Evolutionary conservation across 1,140 invertebrate genomes (phyloP).

Genomic region (Solen grandis): DNA sequence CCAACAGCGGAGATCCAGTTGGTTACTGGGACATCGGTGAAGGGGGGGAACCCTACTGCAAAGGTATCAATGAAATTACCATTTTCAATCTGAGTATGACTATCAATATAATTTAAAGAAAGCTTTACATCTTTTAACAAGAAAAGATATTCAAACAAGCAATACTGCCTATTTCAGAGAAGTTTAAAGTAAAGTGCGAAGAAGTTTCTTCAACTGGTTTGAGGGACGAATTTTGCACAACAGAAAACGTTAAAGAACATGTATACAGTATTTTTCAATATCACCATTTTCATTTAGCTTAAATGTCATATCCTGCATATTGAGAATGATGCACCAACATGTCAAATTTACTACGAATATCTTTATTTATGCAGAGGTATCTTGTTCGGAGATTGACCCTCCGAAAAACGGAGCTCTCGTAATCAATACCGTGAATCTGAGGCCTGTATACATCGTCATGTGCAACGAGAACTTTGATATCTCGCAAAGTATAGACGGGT

Average conservation of each 20-base stretch:
- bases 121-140: not conserved
- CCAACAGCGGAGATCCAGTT: not conserved
- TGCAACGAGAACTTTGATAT: conserved; percentile 32
- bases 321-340: not conserved
- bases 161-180: not conserved
- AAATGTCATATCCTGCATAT: not conserved
- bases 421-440: not conserved
- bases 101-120: not conserved
- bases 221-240: not conserved
- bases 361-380: conserved; percentile 1
- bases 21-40: conserved; percentile 20
- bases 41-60: conserved; percentile 22
- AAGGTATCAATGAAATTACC: not conserved
- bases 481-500: not conserved
- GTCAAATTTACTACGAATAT: not conserved
- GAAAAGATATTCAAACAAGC: not conserved
- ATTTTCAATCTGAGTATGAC: not conserved
- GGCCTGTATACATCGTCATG: conserved; percentile 22
- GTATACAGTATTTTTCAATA: not conserved
- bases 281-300: not conserved
- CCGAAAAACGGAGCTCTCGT: conserved; percentile 32
- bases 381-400: conserved; percentile 9
- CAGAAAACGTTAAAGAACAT: not conserved
- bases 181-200: not conserved
- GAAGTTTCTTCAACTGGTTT: not conserved